Base-by-base conservation (phyloP, 64 coral and sea anemone species). In the Anthopleura sola region DNA sequence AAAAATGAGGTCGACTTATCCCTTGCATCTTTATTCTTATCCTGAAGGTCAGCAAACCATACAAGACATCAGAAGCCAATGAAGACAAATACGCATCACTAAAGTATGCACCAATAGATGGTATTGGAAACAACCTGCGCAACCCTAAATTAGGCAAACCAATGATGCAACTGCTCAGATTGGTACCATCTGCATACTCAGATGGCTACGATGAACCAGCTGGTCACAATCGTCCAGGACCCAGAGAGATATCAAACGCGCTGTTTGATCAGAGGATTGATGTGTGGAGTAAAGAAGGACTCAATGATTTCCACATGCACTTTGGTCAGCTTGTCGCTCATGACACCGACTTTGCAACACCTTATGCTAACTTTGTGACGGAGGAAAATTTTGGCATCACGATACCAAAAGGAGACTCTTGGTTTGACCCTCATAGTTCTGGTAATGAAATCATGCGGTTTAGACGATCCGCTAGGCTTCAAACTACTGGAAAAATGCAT, bases 341-440 rank as follows among this genome's bases (percentile, higher is more conserved):
- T 71, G 97, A 99, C 87, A 92, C 90, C 7, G 97, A 99, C 29
- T 99, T 99, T 57, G 93, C 97, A n/a, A 99, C 97, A 33, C 97
- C 97, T 5, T 99, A 99, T 55, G 97, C 97, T 53, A 99, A 99
- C 82, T 92, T 94, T 56, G 53, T 99, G 37, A 89, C 97, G 23
- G 89, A 93, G 55, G 97, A 99, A 77, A 99, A 99, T 74, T 83
- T 99, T 36, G 97, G 93, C 5, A 99, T 99, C 44, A 56, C 87
- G 0, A 95, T 99, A 71, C 97, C 97, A 0, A 78, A 66, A 31
- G 97, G 97, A 24, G 97, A 99, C 37, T 75, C 97, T 36, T 99
- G 97, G 97, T 99, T 99, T 86, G 97, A 99, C 76, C 97, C 97
- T 2, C 87, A 95, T 24, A 32, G 84, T 15, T 87, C 88, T 54